phyloP scores from a whole-genome alignment of 2,888 invertebrate species.

The Ophion costatus region DNA sequence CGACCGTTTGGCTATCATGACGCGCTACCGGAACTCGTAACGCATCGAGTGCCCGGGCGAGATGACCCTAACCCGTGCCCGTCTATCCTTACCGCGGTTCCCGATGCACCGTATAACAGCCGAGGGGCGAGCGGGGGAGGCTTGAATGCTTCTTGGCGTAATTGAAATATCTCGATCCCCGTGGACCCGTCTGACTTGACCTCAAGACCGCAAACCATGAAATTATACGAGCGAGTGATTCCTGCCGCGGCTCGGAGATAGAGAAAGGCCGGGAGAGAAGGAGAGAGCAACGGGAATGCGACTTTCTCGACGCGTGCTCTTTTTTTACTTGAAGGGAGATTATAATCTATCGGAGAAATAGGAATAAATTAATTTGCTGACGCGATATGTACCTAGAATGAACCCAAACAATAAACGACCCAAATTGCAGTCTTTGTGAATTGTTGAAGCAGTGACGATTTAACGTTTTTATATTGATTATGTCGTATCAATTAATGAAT shows the following conservation, averaged over 20 bases:
- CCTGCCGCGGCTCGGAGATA: slow-evolving; percentile 58
- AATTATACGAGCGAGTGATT: slow-evolving; percentile 74
- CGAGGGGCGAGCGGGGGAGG: slow-evolving; percentile 16
- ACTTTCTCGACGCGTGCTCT: too few species aligned
- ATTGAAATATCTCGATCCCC: slow-evolving; percentile 80
- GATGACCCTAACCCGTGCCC: slow-evolving; percentile 23
- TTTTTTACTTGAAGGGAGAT: too few species aligned
- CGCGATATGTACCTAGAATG: too few species aligned
- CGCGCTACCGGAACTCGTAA: slow-evolving; percentile 40
- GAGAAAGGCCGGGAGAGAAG: background rate
- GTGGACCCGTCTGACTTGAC: slow-evolving; percentile 72
- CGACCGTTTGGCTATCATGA: slow-evolving; percentile 71
- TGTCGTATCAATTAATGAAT: too few species aligned
- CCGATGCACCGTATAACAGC: background rate
- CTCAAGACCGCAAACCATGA: slow-evolving; percentile 77
- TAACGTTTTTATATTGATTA: too few species aligned
- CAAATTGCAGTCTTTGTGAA: too few species aligned
- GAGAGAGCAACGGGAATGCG: background rate
- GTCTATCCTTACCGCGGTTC: background rate
- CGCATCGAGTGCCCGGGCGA: slow-evolving; percentile 1
- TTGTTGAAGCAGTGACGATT: too few species aligned
- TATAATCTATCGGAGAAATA: too few species aligned
- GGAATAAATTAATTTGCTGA: too few species aligned
- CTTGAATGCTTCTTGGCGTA: slow-evolving; percentile 68
- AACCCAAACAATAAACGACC: too few species aligned